Evolutionary conservation across 2,113 vertebrate species (phyloP), one percentile per base, ranked within the genome.

Genomic region (Ctenodactylus gundi): DNA sequence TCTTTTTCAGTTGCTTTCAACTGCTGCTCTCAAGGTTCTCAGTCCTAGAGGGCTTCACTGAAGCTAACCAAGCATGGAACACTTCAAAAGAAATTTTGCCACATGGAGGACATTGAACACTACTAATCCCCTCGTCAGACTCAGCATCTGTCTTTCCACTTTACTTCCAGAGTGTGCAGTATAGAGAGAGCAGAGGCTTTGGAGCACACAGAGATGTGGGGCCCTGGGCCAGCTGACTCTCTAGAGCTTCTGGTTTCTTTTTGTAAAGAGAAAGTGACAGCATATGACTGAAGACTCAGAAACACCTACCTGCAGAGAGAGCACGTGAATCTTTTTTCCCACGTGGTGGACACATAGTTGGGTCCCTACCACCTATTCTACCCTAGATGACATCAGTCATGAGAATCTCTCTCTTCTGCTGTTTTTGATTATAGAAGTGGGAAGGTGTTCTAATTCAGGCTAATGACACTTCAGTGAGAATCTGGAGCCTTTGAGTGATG

Each of bases 71-170:
- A 92, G 76, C 76, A 12, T 73, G 72, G n/a, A 77, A 80, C 55
- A 41, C 84, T 97, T 96, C 55, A 97, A 95, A 96, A 89, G 87
- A 70, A 83, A 85, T 21, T 73, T 68, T 81, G 86, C 62, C 55
- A 67, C 91, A 78, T 65, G 73, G 1, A 34, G 96, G 93, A 88
- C 86, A 81, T 44, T 95, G 94, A 96, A 62, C 15, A 23, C 60
- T n/a, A 75, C 13, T 67, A 46, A 85, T 68, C 85, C 62, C 44
- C 60, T 82, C 94, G 87, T 55, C 73, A 88, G 95, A 65, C 87
- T 41, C 72, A 96, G 87, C 85, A 51, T 95, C 94, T 90, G 90
- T 81, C 90, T 87, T 91, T 84, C 85, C 53, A 34, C 64, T 82
- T 31, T 51, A 27, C 86, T 84, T 36, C 0, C 39, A n/a, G 27